Conservation (phyloP, 2,797 vertebrate species). For the Artibeus jamaicensis region DNA sequence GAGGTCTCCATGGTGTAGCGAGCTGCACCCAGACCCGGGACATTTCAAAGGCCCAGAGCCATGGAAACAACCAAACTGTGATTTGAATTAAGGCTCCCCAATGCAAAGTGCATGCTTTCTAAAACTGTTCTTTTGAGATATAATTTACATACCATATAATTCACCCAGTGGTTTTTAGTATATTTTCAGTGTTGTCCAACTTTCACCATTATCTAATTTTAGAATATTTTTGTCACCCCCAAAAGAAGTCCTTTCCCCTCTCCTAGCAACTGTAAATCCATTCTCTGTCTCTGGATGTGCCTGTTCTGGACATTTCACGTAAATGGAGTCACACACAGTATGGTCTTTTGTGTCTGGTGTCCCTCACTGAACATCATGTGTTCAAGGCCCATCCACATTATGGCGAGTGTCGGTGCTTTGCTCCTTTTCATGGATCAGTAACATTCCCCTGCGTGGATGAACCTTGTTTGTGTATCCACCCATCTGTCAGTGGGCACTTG, state of each 20-base stretch:
- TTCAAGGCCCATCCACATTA: accelerated
- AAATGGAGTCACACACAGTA: accelerated
- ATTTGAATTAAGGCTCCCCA: not conserved
- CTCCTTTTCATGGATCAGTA: accelerated
- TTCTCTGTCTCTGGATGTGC: not conserved
- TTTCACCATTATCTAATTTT: not conserved
- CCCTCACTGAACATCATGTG: accelerated
- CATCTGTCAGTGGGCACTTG: not conserved
- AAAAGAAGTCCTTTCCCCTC: not conserved
- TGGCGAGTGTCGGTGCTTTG: accelerated
- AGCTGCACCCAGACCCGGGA: not conserved
- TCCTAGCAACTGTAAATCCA: accelerated
- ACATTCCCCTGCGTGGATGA: accelerated
- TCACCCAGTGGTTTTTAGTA: not conserved
- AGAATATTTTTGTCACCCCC: not conserved
- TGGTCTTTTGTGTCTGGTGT: not conserved
- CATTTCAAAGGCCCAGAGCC: not conserved
- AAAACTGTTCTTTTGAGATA: not conserved
- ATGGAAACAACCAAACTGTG: no score
- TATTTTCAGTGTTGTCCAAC: not conserved
- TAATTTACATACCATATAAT: not conserved
- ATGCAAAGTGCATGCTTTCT: no score
- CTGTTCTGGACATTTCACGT: not conserved
- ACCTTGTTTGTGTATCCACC: accelerated
- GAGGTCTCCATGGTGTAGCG: not conserved